These are phyloP conservation scores for Pinna nobilis DNA, from an alignment of 1,140 invertebrate species.

Conservation along the genomic window DNA sequence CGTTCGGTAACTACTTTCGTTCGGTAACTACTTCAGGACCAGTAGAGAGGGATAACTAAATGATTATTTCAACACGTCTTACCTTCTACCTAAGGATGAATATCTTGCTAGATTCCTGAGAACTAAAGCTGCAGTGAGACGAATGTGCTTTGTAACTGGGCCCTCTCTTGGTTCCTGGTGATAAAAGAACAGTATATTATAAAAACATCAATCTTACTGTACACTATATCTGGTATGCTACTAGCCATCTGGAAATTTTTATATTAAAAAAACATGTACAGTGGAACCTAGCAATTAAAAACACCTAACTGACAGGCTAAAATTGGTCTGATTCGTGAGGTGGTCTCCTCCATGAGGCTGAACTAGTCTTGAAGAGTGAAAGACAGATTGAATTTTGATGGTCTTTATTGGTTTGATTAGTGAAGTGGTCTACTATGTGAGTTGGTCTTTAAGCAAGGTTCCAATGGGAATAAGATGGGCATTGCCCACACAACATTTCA, in stretches of 20 bases:
- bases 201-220: background rate
- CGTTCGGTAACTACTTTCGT: too few relatives aligned
- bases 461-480: too few relatives aligned
- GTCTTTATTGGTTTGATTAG: too few relatives aligned
- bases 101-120: conserved; percentile 95
- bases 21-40: too few relatives aligned
- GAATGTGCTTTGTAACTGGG: conserved; percentile 98
- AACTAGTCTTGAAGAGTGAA: too few relatives aligned
- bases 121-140: conserved; percentile 95
- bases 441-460: too few relatives aligned
- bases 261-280: background rate
- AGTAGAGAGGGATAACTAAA: too few relatives aligned
- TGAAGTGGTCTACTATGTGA: too few relatives aligned
- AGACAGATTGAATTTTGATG: too few relatives aligned
- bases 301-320: background rate
- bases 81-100: conserved; percentile 82
- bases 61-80: too few relatives aligned
- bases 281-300: background rate
- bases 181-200: conserved; percentile 46
- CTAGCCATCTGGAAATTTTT: background rate
- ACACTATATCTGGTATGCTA: background rate
- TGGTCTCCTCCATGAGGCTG: too few relatives aligned
- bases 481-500: too few relatives aligned
- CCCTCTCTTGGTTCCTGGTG: conserved; percentile 96
- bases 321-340: background rate